These are phyloP conservation scores for human DNA, from an alignment of 2,113 vertebrate genomes.

Conservation along the genomic window DNA sequence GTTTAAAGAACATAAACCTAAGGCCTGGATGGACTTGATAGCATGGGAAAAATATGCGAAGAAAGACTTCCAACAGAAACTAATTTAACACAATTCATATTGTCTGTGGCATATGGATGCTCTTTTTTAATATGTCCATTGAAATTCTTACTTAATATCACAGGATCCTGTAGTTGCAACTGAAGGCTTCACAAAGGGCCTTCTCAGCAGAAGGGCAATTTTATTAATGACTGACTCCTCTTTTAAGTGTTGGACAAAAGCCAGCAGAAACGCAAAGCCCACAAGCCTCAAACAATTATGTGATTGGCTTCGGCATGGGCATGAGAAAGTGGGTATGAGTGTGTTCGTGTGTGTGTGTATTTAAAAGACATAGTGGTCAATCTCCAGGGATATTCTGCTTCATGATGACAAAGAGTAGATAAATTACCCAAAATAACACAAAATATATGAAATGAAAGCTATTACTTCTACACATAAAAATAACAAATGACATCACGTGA, in stretches of 20 bases:
- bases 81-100: slow-evolving; percentile 63
- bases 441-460: not conserved
- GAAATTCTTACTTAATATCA: slow-evolving; percentile 60
- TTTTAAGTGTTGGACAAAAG: slow-evolving; percentile 61
- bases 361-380: not conserved
- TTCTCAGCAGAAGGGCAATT: not conserved
- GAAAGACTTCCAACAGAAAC: slow-evolving; percentile 29
- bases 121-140: slow-evolving; percentile 38
- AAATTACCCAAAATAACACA: not conserved
- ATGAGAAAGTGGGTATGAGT: not conserved
- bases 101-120: slow-evolving; percentile 51
- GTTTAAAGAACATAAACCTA: slow-evolving; percentile 57
- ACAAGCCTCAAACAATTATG: slow-evolving; percentile 37
- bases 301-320: not conserved
- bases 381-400: not conserved
- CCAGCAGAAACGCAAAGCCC: slow-evolving; percentile 35
- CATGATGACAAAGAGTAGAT: not conserved
- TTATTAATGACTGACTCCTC: slow-evolving; percentile 33
- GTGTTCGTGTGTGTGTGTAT: not conserved
- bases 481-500: not conserved
- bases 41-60: slow-evolving; percentile 19
- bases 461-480: not conserved
- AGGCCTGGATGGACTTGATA: slow-evolving; percentile 65
- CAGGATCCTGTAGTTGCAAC: slow-evolving; percentile 23
- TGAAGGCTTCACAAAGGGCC: slow-evolving; percentile 39